Conservation (phyloP, 2,113 vertebrate genomes). For the Heteronetta atricapilla region DNA sequence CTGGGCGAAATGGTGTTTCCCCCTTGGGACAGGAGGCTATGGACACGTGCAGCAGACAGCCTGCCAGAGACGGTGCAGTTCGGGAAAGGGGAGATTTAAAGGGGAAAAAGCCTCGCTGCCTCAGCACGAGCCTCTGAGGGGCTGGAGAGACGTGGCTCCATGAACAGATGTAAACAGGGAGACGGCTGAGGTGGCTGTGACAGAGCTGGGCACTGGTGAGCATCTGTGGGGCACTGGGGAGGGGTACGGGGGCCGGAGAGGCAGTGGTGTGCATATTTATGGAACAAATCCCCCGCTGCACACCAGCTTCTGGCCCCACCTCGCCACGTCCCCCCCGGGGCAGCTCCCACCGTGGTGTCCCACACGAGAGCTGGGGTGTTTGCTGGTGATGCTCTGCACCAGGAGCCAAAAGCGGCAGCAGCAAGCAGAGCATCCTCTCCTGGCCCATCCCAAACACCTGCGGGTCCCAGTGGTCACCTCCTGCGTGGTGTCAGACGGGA, state of each 20-base stretch:
- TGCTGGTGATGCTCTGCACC: neutral
- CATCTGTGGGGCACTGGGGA: neutral
- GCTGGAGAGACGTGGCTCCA: neutral
- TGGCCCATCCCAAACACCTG: neutral
- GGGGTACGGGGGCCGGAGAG: neutral
- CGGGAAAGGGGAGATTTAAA: conserved; percentile 53
- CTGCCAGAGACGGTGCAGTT: conserved; percentile 38
- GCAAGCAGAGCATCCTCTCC: neutral
- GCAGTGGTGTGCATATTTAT: neutral
- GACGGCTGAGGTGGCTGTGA: neutral
- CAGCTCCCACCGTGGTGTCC: neutral
- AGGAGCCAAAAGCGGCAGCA: accelerated
- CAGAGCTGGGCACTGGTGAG: neutral
- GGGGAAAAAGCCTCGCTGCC: neutral
- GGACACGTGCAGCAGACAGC: neutral
- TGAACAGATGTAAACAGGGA: neutral
- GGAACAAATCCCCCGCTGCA: neutral
- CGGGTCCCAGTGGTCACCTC: neutral
- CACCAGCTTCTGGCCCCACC: neutral
- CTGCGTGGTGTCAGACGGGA: neutral
- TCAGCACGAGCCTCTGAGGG: conserved; percentile 47
- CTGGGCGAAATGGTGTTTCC: conserved; percentile 18
- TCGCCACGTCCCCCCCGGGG: neutral
- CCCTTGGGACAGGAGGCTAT: conserved; percentile 45
- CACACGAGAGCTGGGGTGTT: neutral